Base-by-base conservation (phyloP, 2,113 vertebrate genomes). In the Tenebrosternarchus preto region DNA sequence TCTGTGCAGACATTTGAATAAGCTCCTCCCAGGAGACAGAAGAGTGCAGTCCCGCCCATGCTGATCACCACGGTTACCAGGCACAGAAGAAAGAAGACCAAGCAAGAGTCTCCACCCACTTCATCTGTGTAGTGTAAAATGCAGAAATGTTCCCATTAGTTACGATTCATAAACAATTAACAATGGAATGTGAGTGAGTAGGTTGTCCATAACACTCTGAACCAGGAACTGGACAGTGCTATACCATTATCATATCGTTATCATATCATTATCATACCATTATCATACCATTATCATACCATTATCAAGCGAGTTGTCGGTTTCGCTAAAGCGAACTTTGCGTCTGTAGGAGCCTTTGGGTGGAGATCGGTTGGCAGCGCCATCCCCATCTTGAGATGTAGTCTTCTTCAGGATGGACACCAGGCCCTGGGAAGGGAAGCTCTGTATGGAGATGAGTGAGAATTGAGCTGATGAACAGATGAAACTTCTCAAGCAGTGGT, bases 381-480 rank as follows among this genome's bases (percentile, higher is more conserved):
- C 68, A 36, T 92, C 90, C 73, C 93, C 93, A 64, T 94, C 92
- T 73, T 90, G 77, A 3, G 93, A 92, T 2, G 86, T 91, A 89
- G 95, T 93, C 89, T 95, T 96, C 92, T 99, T 99, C 80, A 99
- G 87, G 77, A 99, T 99, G 73, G 98, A 99, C 36, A 99, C 95
- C 85, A 99, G 86, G 0, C 97, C 96, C 73, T 95, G 94, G 0
- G 94, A 89, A n/a, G 93, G 94, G 24, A 89, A 90, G 56, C 88
- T 94, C 98, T 99, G 84, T 33, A 60, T 60, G 63, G 4, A 39
- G 27, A 50, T 36, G 33, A 22, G 55, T 9, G 24, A 60, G 6
- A n/a, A 7, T 36, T 17, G 19, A 73, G 22, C n/a, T n/a, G n/a
- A n/a, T n/a, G n/a, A 66, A 39, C 25, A 16, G 29, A 39, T 25